Percentiles rank a stretch among this genome's conserved stretches.
Evolutionary conservation across 2,888 invertebrate genomes (phyloP).

Genomic region (Brenthis ino): DNA sequence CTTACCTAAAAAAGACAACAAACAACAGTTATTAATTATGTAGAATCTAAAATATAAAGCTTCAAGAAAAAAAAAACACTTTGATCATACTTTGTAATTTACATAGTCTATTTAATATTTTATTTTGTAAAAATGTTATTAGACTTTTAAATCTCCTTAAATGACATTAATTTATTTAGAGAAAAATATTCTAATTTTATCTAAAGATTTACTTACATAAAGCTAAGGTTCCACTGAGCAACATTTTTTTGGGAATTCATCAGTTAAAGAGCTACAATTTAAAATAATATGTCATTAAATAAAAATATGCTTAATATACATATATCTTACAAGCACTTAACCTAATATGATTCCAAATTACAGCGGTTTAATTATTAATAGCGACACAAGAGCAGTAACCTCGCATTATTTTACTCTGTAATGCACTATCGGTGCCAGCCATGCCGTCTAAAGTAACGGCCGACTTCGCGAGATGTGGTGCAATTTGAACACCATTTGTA

Average conservation of each 20-base stretch:
- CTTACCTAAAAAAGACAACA: constrained; percentile 17
- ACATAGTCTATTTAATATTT: neutral
- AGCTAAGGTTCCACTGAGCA: too few relatives aligned
- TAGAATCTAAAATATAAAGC: neutral
- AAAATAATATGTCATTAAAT: neutral
- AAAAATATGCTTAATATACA: neutral
- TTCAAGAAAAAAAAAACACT: too few relatives aligned
- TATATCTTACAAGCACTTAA: constrained; percentile 13
- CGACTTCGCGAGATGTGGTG: neutral
- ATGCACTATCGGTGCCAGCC: constrained; percentile 26
- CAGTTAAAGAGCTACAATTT: too few relatives aligned
- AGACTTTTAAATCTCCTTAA: too few relatives aligned
- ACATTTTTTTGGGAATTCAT: too few relatives aligned
- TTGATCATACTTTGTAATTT: neutral
- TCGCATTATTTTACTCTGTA: constrained; percentile 35
- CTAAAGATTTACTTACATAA: too few relatives aligned
- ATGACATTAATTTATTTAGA: too few relatives aligned
- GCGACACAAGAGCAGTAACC: constrained; percentile 35
- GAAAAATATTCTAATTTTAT: too few relatives aligned
- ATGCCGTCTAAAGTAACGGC: constrained; percentile 3
- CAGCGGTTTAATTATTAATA: constrained; percentile 28
- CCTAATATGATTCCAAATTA: constrained; percentile 17
- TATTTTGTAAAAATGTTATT: too few relatives aligned
- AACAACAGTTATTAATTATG: neutral
- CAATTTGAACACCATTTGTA: neutral